phyloP scores from a whole-genome alignment of 2,113 vertebrate species.

The Laterallus jamaicensis region DNA sequence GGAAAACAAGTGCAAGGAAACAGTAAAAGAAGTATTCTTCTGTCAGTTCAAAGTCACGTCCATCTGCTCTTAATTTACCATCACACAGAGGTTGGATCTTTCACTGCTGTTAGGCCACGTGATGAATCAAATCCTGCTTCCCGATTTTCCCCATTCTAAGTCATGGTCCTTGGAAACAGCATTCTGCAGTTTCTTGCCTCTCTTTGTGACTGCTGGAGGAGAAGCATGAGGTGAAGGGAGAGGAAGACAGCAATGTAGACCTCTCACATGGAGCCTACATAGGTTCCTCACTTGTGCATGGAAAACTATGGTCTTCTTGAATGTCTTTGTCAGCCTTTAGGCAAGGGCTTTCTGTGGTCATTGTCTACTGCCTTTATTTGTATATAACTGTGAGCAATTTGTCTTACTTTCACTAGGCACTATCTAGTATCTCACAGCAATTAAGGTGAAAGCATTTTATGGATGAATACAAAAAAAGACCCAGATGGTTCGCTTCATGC shows the following conservation, averaged over 20 bases:
- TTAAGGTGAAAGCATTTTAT: background rate
- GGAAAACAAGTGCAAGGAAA: conserved; percentile 1
- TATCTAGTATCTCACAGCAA: background rate
- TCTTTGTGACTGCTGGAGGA: background rate
- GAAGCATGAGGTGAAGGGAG: background rate
- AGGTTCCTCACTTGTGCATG: background rate
- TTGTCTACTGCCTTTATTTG: background rate
- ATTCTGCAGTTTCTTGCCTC: background rate
- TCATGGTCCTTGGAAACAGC: conserved; percentile 14
- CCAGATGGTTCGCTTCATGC: background rate
- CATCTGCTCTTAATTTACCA: conserved; percentile 20
- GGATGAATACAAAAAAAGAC: background rate
- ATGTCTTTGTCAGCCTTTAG: background rate
- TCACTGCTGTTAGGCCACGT: background rate
- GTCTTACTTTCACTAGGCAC: background rate
- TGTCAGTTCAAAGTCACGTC: background rate
- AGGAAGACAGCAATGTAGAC: background rate
- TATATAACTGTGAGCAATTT: background rate
- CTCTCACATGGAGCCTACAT: background rate
- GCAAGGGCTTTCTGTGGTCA: background rate
- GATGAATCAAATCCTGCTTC: conserved; percentile 34
- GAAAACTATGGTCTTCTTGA: background rate
- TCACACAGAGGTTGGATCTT: background rate
- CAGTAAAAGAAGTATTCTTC: background rate
- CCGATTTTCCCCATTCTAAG: conserved; percentile 21